phyloP scores from a whole-genome alignment of 2,797 vertebrate genomes.

The Lagodon rhomboides region DNA sequence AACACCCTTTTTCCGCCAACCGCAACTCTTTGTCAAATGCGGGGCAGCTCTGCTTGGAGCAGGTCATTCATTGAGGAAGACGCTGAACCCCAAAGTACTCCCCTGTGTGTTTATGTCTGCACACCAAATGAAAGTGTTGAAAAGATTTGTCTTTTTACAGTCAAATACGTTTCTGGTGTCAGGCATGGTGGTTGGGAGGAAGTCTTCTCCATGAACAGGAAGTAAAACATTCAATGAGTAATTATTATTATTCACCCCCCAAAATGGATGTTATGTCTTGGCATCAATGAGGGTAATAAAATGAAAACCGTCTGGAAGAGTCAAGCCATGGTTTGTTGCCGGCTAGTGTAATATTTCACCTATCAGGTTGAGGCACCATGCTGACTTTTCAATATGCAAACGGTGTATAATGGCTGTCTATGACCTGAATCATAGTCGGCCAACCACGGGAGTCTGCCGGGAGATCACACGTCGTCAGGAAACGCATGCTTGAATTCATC shows the following conservation, averaged over 20 bases:
- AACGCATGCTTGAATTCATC: not conserved
- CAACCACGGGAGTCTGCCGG: not conserved
- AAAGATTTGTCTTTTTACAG: not conserved
- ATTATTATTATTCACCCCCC: not conserved
- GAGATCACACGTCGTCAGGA: not conserved
- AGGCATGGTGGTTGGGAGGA: not conserved
- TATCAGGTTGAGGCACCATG: not conserved
- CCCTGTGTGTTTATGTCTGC: too few relatives aligned
- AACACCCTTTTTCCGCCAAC: not conserved
- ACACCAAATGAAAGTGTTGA: not conserved
- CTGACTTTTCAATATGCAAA: not conserved
- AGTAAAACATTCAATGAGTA: not conserved
- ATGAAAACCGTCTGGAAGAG: not conserved
- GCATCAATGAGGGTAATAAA: not conserved
- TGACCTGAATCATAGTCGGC: not conserved
- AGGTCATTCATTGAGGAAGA: too few relatives aligned
- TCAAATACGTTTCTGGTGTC: not conserved
- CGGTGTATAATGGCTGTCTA: not conserved
- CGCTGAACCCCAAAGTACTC: not conserved
- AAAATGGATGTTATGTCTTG: not conserved
- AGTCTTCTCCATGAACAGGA: not conserved
- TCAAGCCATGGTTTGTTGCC: not conserved
- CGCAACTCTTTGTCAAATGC: not conserved
- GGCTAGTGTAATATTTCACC: not conserved
- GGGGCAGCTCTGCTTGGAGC: not conserved